A percentile compares a stretch with the other conserved stretches of the same genome.
phyloP scores from a whole-genome alignment of 2,797 vertebrate genomes.

The Rhabdophis nuchalis region DNA sequence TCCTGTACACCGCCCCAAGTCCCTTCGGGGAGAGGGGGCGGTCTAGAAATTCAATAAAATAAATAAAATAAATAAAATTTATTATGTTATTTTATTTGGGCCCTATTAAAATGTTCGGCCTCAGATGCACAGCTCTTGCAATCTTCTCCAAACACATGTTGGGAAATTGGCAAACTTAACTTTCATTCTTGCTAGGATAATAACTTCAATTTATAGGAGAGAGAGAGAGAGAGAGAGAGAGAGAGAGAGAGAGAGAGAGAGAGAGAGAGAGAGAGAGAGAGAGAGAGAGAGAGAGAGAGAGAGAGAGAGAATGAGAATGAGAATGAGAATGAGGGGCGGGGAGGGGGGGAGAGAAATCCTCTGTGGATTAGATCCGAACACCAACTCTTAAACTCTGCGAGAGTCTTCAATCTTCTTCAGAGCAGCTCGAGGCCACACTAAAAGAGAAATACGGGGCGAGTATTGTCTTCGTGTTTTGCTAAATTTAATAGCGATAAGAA shows the following conservation, averaged over 20 bases:
- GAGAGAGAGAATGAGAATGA: not conserved
- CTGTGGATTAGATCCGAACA: constrained; percentile 22
- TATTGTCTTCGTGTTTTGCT: constrained; percentile 35
- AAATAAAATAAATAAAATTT: too few species aligned
- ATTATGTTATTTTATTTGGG: too few species aligned
- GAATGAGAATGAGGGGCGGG: too few species aligned
- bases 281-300: not conserved
- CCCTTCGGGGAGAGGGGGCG: too few species aligned
- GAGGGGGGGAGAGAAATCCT: not conserved
- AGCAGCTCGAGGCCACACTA: constrained; percentile 13
- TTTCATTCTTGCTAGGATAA: not conserved
- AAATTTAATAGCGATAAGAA: constrained; percentile 16
- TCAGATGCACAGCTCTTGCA: not conserved
- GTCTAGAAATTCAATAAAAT: too few species aligned
- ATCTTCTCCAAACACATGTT: constrained; percentile 28
- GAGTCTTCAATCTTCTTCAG: constrained; percentile 35
- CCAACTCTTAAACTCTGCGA: not conserved
- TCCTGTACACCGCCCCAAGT: too few species aligned
- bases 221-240: too few species aligned
- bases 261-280: too few species aligned
- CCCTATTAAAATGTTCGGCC: constrained; percentile 16
- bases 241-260: not conserved
- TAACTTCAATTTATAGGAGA: not conserved
- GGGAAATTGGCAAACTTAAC: constrained; percentile 18
- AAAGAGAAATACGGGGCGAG: constrained; percentile 11